Evolutionary conservation across 2,113 vertebrate genomes (phyloP).

Genomic region (Bothrops jararaca): DNA sequence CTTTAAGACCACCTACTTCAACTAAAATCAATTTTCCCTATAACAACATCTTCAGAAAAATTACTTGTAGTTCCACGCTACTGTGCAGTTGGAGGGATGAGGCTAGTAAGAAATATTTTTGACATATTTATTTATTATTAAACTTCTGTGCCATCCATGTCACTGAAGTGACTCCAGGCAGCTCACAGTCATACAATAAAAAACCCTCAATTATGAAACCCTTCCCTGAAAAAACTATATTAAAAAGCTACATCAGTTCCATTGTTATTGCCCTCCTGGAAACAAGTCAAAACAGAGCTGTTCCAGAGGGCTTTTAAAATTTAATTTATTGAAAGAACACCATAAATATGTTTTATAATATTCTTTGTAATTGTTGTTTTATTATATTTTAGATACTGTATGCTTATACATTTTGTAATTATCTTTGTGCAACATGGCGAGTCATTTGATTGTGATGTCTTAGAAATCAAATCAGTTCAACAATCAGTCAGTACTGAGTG

Average conservation of each 20-base stretch:
- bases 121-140: background rate
- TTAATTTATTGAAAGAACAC: background rate
- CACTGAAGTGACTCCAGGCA: background rate
- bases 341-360: background rate
- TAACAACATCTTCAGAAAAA: background rate
- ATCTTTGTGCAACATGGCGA: background rate
- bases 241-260: background rate
- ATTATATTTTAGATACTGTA: background rate
- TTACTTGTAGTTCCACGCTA: background rate
- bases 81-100: background rate
- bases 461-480: background rate
- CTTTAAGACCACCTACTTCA: background rate
- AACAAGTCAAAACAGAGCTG: background rate
- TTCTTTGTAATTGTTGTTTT: background rate
- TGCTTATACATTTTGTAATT: background rate
- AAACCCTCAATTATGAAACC: background rate
- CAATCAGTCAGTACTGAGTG: background rate
- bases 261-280: background rate
- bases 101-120: background rate
- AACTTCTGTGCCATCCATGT: background rate
- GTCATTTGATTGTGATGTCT: background rate
- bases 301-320: background rate
- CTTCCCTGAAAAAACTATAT: background rate
- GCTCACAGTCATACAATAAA: background rate
- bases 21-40: background rate